phyloP scores from a whole-genome alignment of 2,797 vertebrate species.

The Pipistrellus pygmaeus region DNA sequence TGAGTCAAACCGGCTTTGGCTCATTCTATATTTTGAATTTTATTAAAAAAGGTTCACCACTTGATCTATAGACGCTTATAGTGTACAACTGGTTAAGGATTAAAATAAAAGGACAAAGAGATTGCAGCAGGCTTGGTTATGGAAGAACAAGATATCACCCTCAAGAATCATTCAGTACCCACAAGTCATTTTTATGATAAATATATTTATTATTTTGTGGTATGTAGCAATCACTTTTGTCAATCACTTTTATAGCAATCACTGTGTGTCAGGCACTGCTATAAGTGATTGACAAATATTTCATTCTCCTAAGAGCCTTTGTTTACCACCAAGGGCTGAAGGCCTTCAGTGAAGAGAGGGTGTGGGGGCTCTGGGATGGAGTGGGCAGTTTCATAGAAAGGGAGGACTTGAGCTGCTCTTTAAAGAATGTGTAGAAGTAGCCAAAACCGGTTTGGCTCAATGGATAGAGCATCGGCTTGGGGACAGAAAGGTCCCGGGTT shows the following conservation, averaged over 20 bases:
- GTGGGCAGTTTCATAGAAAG: background rate
- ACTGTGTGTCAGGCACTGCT: background rate
- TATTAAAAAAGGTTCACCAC: too few species aligned
- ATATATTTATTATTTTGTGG: background rate
- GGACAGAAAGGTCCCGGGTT: too few species aligned
- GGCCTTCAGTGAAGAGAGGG: background rate
- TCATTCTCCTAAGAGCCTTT: background rate
- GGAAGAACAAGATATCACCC: background rate
- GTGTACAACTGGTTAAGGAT: too few species aligned
- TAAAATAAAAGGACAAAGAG: background rate
- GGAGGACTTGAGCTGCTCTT: background rate
- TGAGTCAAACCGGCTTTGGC: too few species aligned
- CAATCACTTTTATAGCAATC: background rate
- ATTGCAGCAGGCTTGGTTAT: background rate
- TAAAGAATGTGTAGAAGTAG: conserved; percentile 17
- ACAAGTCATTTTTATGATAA: background rate
- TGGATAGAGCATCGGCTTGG: too few species aligned
- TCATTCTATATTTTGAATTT: too few species aligned
- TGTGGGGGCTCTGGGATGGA: background rate
- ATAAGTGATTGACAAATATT: background rate
- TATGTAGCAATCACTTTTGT: background rate
- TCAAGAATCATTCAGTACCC: background rate
- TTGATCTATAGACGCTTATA: too few species aligned
- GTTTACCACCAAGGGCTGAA: background rate
- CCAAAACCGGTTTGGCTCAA: too few species aligned